Base-by-base conservation (phyloP, 2,113 vertebrate species). In the Anoplopoma fimbria region DNA sequence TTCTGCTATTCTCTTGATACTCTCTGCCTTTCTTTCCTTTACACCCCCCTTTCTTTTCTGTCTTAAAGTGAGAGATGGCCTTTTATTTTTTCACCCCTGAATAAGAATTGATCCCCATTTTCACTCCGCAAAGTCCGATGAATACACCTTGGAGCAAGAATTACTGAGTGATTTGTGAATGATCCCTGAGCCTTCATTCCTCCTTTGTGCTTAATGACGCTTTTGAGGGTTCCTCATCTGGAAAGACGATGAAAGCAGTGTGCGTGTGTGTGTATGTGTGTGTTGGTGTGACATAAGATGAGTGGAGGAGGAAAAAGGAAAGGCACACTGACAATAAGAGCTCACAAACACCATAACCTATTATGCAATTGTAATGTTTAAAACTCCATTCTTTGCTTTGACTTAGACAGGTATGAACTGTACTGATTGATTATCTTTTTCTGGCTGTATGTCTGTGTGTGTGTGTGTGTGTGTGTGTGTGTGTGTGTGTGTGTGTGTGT, bases 111-210 rank as follows among this genome's bases (percentile, higher is more conserved):
- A 87, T 91, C 72, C 62, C 49, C 51, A 64, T 82, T 81, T 84
- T 77, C 61, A 29, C 72, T 83, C 83, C 21, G 15, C 63, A 31
- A 79, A 76, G 60, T 15, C 77, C 0, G 0, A 77, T 77, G 80
- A 89, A 91, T 83, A 45, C 77, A 51, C 69, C 82, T 73, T 75
- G 10, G 74, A 75, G 78, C 17, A 51, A 36, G 83, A 88, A 84
- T 89, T 93, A 92, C 89, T 91, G 84, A 89, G 75, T 71, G 61
- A 91, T 93, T 90, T 87, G 87, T 79, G 58, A 86, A 76, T 75
- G 75, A 93, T 90, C 85, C 83, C 62, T 71, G 53, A 80, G 84
- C 81, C 75, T 86, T 89, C 78, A 90, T 87, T 79, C 58, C 80
- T 73, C 82, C 80, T 82, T 84, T 87, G 79, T 87, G 81, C 45